A percentile compares a stretch with the other conserved stretches of the same genome.
Evolutionary conservation across 2,113 vertebrate species (phyloP).

Genomic region (Barnardius zonarius): DNA sequence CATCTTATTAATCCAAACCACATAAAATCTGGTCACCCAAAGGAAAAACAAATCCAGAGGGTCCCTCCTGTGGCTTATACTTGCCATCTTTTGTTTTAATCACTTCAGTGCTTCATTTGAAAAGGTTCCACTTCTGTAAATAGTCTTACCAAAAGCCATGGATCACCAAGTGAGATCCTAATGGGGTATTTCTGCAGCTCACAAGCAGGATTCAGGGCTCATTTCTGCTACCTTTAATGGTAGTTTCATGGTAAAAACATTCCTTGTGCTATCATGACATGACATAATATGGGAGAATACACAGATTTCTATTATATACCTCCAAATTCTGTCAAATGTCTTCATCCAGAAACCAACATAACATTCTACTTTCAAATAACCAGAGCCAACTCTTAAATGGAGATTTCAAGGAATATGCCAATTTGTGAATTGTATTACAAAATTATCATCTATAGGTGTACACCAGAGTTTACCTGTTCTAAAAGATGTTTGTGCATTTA

Average conservation of each 20-base stretch:
- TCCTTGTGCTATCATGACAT: background rate
- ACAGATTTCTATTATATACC: background rate
- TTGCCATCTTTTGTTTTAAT: slow-evolving; percentile 5
- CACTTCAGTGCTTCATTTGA: background rate
- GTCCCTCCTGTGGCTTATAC: slow-evolving; percentile 3
- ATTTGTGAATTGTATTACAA: background rate
- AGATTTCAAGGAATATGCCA: background rate
- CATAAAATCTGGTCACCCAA: slow-evolving; percentile 38
- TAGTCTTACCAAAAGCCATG: background rate
- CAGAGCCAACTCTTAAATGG: background rate
- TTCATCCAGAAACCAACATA: background rate
- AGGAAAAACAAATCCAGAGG: slow-evolving; percentile 37
- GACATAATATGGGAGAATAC: background rate
- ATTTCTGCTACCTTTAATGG: background rate
- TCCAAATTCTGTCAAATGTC: background rate
- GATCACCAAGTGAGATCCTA: background rate
- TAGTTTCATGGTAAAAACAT: background rate
- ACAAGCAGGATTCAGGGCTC: background rate
- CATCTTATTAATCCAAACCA: slow-evolving; percentile 59
- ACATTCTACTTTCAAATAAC: background rate
- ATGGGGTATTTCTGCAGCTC: background rate
- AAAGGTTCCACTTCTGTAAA: background rate
- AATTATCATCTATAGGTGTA: background rate
- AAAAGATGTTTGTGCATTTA: background rate
- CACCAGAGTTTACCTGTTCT: background rate